Conservation (phyloP, 23 tunicate species). For the Corella eumyota region DNA sequence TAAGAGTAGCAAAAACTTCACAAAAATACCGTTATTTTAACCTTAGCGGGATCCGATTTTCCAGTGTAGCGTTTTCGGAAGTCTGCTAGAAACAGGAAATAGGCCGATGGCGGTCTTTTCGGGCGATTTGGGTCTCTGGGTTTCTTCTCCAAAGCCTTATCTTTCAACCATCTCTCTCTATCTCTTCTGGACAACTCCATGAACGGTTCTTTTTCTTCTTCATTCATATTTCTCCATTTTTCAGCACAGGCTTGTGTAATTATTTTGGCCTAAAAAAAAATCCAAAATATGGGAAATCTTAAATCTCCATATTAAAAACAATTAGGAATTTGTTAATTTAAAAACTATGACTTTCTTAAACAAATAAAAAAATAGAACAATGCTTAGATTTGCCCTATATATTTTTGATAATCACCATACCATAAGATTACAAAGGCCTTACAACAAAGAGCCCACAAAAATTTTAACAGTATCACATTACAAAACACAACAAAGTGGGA, state of each 20-base stretch:
- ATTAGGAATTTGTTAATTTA: not conserved
- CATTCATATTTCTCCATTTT: constrained; percentile 91
- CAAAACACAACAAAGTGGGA: no score
- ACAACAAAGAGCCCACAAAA: no score
- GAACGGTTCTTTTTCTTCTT: constrained; percentile 91
- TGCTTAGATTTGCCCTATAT: no score
- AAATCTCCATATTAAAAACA: not conserved
- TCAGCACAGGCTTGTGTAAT: constrained; percentile 98
- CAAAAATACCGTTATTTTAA: not conserved
- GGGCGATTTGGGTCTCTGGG: constrained; percentile 93
- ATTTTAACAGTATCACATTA: no score
- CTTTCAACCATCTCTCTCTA: constrained; percentile 81
- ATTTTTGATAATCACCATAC: no score
- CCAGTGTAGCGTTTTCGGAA: constrained; percentile 59
- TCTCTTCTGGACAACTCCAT: constrained; percentile 77
- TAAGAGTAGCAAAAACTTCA: no score
- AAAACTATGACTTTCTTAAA: not conserved
- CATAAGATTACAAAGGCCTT: no score
- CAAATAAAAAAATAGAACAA: no score
- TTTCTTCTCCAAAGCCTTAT: constrained; percentile 92
- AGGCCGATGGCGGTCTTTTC: constrained; percentile 89
- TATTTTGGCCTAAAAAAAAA: constrained; percentile 60
- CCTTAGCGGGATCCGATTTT: constrained; percentile 89
- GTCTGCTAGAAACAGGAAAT: constrained; percentile 78
- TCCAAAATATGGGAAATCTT: not conserved